Conservation (phyloP, 2,888 invertebrate genomes). For the Fragum sueziense region DNA sequence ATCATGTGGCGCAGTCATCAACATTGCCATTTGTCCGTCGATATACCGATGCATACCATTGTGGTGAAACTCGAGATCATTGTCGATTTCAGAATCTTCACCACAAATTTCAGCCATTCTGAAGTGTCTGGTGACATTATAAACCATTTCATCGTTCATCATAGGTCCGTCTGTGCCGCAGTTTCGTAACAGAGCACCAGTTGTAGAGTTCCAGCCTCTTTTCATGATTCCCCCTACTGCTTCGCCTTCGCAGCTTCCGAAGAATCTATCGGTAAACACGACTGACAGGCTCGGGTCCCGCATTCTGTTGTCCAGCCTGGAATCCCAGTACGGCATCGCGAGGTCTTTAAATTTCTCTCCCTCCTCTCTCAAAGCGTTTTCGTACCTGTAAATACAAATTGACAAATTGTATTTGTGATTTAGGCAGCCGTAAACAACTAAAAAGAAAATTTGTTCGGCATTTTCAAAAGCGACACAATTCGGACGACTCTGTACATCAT, state of each 20-base stretch:
- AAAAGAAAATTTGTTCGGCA: too few species aligned
- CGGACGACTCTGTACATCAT: too few species aligned
- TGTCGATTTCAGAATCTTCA: constrained; percentile 54
- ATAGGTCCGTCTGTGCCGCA: constrained; percentile 67
- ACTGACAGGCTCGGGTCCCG: constrained; percentile 59
- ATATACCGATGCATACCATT: constrained; percentile 69
- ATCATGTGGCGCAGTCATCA: constrained; percentile 68
- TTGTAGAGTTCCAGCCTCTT: constrained; percentile 63
- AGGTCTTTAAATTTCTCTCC: constrained; percentile 63
- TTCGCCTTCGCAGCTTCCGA: constrained; percentile 67
- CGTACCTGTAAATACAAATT: constrained; percentile 70
- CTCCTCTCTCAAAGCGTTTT: constrained; percentile 70
- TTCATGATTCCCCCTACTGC: constrained; percentile 68
- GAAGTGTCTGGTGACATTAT: constrained; percentile 49
- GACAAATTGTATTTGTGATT: too few species aligned
- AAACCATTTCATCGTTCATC: constrained; percentile 58
- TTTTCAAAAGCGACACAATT: too few species aligned
- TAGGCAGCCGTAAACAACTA: too few species aligned
- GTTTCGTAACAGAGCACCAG: constrained; percentile 66
- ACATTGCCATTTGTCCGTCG: constrained; percentile 71
- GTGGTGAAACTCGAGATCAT: constrained; percentile 68
- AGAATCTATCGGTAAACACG: constrained; percentile 65
- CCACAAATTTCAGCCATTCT: constrained; percentile 61
- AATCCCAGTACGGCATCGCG: constrained; percentile 74
- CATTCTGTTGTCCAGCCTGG: constrained; percentile 64